Evolutionary conservation across 23 tunicate genomes (phyloP).

Genomic region (Halocynthia roretzi): DNA sequence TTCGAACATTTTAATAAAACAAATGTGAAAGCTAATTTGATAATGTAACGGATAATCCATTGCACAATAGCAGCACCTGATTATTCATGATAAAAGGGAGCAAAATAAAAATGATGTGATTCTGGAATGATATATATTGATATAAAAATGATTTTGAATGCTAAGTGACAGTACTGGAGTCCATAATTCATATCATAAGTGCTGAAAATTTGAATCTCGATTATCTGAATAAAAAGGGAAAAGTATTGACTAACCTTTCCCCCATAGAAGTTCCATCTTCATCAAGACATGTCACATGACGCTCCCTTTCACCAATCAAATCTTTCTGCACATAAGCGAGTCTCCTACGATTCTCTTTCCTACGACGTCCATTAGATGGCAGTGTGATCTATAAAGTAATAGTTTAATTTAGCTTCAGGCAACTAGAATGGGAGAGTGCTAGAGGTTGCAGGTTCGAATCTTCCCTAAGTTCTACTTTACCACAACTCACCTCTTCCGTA

Average conservation of each 20-base stretch:
- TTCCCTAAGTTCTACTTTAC: background rate
- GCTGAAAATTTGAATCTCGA: too few relatives aligned
- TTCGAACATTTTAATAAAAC: background rate
- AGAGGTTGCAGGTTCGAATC: background rate
- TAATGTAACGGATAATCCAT: too few relatives aligned
- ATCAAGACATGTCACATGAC: conserved; percentile 26
- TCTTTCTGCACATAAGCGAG: conserved; percentile 8
- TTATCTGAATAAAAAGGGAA: background rate
- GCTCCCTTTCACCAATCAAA: conserved; percentile 29
- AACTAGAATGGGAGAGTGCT: background rate
- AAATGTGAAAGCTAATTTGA: background rate
- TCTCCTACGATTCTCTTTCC: conserved; percentile 23
- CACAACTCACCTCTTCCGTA: conserved; percentile 20
- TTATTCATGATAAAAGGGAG: too few relatives aligned
- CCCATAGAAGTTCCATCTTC: conserved; percentile 31
- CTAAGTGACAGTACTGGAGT: too few relatives aligned
- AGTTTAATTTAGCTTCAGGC: background rate
- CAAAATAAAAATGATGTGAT: too few relatives aligned
- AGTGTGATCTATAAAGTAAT: background rate
- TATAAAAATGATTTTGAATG: too few relatives aligned
- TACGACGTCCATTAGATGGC: background rate
- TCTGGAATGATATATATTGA: too few relatives aligned
- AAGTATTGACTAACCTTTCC: conserved; percentile 21
- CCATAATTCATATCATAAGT: too few relatives aligned
- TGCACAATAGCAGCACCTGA: too few relatives aligned